These are phyloP conservation scores for Motacilla tschutschensis DNA, from an alignment of 2,113 vertebrate species.

Conservation along the genomic window DNA sequence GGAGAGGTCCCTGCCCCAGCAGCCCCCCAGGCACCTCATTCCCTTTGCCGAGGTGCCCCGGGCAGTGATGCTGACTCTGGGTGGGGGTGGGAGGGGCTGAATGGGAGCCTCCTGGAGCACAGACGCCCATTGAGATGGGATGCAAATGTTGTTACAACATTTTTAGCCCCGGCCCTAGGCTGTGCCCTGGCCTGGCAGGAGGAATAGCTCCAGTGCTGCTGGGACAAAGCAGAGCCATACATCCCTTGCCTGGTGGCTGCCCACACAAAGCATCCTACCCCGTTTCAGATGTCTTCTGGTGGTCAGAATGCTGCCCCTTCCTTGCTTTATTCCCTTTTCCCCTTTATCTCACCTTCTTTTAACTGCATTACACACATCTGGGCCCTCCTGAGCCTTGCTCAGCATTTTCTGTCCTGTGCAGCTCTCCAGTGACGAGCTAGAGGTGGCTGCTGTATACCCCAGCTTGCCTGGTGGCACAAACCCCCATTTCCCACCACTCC, in stretches of 20 bases:
- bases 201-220: neutral
- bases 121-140: neutral
- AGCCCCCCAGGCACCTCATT: neutral
- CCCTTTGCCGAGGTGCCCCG: neutral
- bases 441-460: neutral
- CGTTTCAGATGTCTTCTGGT: neutral
- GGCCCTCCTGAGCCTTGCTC: neutral
- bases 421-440: neutral
- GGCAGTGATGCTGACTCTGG: accelerated
- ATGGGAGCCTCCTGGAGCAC: neutral
- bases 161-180: neutral
- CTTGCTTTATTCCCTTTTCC: neutral
- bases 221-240: accelerated
- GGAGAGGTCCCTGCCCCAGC: neutral
- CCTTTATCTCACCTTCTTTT: neutral
- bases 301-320: neutral
- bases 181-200: neutral
- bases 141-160: neutral
- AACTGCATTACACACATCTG: neutral
- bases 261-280: neutral
- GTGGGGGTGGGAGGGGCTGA: neutral
- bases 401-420: neutral
- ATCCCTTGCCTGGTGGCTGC: neutral
- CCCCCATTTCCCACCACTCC: neutral
- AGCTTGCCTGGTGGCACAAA: neutral